These are phyloP conservation scores for Eumerus sabulonum DNA, from an alignment of 2,888 invertebrate genomes.

Conservation along the genomic window DNA sequence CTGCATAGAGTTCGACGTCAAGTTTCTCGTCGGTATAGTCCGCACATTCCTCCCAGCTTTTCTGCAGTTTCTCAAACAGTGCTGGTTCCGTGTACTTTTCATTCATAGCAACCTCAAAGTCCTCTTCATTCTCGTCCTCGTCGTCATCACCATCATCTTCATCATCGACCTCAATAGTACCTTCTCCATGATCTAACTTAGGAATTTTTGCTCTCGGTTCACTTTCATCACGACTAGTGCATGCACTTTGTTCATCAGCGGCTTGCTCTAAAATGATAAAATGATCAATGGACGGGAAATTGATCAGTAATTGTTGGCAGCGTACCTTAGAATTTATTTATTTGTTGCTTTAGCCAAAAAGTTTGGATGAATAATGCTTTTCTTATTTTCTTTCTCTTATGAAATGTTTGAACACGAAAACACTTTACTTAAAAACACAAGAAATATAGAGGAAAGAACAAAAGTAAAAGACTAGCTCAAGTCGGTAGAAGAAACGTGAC, in stretches of 20 bases:
- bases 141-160: not conserved
- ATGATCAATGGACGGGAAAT: slow-evolving; percentile 61
- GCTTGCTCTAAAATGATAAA: slow-evolving; percentile 50
- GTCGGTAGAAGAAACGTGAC: not conserved
- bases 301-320: slow-evolving; percentile 40
- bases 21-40: slow-evolving; percentile 70
- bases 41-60: slow-evolving; percentile 22
- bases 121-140: slow-evolving; percentile 20
- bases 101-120: slow-evolving; percentile 40
- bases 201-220: slow-evolving; percentile 50
- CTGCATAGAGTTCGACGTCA: slow-evolving; percentile 79
- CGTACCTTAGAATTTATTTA: slow-evolving; percentile 62
- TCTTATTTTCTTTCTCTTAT: slow-evolving; percentile 24
- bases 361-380: slow-evolving; percentile 30
- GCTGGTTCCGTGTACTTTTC: slow-evolving; percentile 20
- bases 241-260: not conserved
- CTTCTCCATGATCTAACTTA: too few species aligned
- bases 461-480: not conserved
- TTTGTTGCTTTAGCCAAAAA: slow-evolving; percentile 52
- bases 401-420: slow-evolving; percentile 24
- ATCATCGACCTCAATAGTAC: not conserved
- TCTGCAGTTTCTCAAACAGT: slow-evolving; percentile 31
- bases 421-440: slow-evolving; percentile 39
- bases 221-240: slow-evolving; percentile 4
- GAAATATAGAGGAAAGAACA: slow-evolving; percentile 10